These are phyloP conservation scores for Tetraneura akinire DNA, from an alignment of 1,140 invertebrate genomes.

Conservation along the genomic window DNA sequence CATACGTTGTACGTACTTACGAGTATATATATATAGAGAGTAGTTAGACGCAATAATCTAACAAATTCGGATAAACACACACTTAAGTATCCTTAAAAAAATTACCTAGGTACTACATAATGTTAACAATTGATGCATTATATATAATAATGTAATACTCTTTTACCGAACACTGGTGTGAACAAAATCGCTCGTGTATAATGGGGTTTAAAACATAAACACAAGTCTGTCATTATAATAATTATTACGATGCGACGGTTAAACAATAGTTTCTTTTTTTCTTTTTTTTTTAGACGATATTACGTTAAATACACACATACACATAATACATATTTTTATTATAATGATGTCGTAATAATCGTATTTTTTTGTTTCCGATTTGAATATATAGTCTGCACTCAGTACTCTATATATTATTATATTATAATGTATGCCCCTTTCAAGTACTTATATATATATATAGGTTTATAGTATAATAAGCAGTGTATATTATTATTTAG, in stretches of 20 bases:
- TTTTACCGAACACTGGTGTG: neutral
- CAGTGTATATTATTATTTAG: too few species aligned
- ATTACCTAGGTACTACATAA: neutral
- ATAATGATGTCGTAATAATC: neutral
- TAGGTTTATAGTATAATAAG: too few species aligned
- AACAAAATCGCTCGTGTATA: slow-evolving; percentile 13
- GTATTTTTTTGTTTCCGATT: neutral
- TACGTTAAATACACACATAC: neutral
- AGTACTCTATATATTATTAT: neutral
- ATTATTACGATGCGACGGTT: slow-evolving; percentile 26
- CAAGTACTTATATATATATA: too few species aligned
- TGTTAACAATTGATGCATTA: slow-evolving; percentile 12
- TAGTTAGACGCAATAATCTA: neutral
- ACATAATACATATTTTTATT: too few species aligned
- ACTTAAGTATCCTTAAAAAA: neutral
- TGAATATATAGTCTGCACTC: too few species aligned
- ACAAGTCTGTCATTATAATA: slow-evolving; percentile 25
- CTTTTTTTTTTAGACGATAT: neutral
- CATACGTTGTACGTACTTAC: too few species aligned
- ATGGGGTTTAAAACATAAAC: slow-evolving; percentile 1
- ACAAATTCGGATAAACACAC: neutral
- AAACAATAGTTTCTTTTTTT: slow-evolving; percentile 26
- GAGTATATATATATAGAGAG: neutral
- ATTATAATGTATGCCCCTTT: neutral
- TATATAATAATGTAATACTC: neutral